Percentiles rank a stretch among this genome's conserved stretches.
Conservation (phyloP, 1,140 invertebrate species). For the Zeugodacus cucurbitae region DNA sequence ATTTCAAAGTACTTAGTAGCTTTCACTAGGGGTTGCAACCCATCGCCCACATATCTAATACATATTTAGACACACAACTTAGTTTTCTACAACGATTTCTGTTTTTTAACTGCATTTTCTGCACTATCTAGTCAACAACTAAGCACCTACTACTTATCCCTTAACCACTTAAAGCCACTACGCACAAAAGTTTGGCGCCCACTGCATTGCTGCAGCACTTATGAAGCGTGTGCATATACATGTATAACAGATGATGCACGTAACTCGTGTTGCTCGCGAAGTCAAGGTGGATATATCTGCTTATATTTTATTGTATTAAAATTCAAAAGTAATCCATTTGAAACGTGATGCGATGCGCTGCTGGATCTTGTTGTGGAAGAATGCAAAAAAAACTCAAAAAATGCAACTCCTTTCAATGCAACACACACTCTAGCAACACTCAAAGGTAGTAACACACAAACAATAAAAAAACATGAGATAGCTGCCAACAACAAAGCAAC, state of each 20-base stretch:
- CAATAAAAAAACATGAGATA: neutral
- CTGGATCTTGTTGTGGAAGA: neutral
- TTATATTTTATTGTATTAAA: conserved; percentile 37
- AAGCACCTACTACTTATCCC: neutral
- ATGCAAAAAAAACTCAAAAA: neutral
- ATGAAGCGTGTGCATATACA: neutral
- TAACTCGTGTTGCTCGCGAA: neutral
- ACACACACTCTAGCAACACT: neutral
- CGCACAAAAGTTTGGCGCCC: neutral
- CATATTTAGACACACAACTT: too few relatives aligned
- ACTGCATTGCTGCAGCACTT: neutral
- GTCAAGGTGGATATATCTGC: conserved; percentile 32
- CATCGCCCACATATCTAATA: too few relatives aligned
- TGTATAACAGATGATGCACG: neutral
- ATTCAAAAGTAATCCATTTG: conserved; percentile 35
- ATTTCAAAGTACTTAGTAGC: too few relatives aligned
- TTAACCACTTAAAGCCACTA: neutral
- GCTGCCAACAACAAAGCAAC: neutral
- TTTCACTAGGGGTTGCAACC: too few relatives aligned
- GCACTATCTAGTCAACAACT: neutral
- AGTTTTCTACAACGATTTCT: too few relatives aligned
- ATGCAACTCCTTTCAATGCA: neutral
- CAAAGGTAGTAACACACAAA: neutral
- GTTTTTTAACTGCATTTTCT: neutral
- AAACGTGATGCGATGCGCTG: conserved; percentile 11